Evolutionary conservation across 2,797 vertebrate species (phyloP), one percentile per base, ranked within the genome.

Genomic region (Clarias pachynema): DNA sequence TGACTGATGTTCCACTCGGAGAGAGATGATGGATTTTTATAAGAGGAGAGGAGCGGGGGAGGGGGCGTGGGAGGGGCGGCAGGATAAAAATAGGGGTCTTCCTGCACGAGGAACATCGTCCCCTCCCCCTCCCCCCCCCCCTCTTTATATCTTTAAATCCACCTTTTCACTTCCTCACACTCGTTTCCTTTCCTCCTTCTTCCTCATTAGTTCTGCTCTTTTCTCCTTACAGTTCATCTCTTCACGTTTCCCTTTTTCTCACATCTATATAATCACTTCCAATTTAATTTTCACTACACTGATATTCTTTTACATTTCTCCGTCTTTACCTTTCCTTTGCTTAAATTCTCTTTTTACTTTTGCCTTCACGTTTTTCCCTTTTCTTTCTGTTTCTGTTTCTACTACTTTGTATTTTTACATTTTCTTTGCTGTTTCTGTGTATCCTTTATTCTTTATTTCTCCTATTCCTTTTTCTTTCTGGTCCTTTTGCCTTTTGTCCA

Each of bases 1-100:
- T 83, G 83, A 22, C 56, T 34, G 74, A 59, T 59, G 75, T 80
- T 81, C 62, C 65, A 86, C 75, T 88, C 37, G 68, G 77, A 31
- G 57, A 60, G 44, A 49, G 80, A 85, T 81, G 81, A 62, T 81
- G 22, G 66, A 79, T 65, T 72, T 65, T 37, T 44, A 20, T 70
- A 49, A 79, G 34, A 57, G 65, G 69, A 87, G 82, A 56, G 79
- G 68, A 81, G 24, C 16, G n/a, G 34, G 77, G 79, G 49, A 56
- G 69, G 85, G 24, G n/a, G 31, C 49, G 79, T n/a, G 29, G 70
- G 60, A 24, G 37, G 59, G 9, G 72, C 18, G 37, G 15, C 44
- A 69, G 79, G 79, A 81, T 68, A 24, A 66, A 74, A 86, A 79
- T 49, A 69, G 24, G 56, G 59, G 59, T 29, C 70, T 7, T 53